Evolutionary conservation across 2,113 vertebrate species (phyloP).

Genomic region (Hemichromis elongatus): DNA sequence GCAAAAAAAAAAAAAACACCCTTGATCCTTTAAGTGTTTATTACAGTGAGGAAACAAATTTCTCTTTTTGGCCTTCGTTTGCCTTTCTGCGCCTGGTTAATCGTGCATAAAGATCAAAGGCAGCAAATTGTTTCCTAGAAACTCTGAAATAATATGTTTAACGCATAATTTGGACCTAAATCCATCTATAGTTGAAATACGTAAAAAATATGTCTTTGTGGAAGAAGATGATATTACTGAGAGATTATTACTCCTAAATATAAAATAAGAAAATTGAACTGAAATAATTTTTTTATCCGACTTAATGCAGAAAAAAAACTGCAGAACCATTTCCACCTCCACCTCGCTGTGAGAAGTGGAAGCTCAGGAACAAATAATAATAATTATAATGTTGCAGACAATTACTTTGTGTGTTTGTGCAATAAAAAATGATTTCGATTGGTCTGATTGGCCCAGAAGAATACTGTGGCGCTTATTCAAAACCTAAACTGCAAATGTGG

Average conservation of each 20-base stretch:
- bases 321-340: background rate
- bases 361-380: background rate
- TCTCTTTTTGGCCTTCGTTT: background rate
- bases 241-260: background rate
- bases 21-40: constrained; percentile 47
- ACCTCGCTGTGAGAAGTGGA: background rate
- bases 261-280: background rate
- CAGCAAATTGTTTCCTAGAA: background rate
- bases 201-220: background rate
- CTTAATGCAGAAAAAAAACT: background rate
- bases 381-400: background rate
- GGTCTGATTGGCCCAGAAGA: background rate
- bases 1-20: background rate
- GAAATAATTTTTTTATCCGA: background rate
- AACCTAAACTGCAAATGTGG: background rate
- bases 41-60: background rate
- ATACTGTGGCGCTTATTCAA: background rate
- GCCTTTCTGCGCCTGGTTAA: constrained; percentile 17
- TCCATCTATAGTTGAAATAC: background rate
- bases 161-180: background rate
- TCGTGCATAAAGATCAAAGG: constrained; percentile 46
- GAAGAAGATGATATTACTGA: background rate
- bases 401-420: background rate
- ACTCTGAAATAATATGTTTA: background rate
- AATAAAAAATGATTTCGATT: background rate